Evolutionary conservation across 2,888 invertebrate species (phyloP), one percentile per base, ranked within the genome.

Genomic region (Pinctada fucata): DNA sequence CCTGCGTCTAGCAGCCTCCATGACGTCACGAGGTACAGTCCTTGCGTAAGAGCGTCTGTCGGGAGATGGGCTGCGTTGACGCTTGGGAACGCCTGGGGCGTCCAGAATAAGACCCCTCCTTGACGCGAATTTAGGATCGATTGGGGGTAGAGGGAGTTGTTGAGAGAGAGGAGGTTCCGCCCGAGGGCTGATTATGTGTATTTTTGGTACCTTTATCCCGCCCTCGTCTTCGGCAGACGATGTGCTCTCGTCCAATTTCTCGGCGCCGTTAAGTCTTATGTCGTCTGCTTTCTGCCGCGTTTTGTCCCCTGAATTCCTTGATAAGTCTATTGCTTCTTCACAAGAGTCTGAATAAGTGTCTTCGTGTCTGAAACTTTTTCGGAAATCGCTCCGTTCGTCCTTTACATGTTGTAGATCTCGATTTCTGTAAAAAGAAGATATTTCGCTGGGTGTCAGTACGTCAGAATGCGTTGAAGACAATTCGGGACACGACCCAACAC

Each of bases 21-120:
- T 86, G 49, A 90, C 87, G 79, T 90, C 88, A 65, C 88, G 81
- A 4, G 89, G 89, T 16, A 87, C 85, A 51, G 84, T 88, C 52
- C 91, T 84, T 10, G 88, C 86, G 68, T 90, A 89, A 5, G 82
- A 75, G 2, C 88, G 83, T 49, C 90, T 82, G 66, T 90, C 90
- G 3, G 90, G 90, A 63, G 89, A 89, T 0, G 89, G 90, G 76
- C 88, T 89, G 45, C 88, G 79, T n/a, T 84, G 82, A 64, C 86
- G 80, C 70, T 88, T 88, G 3, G 88, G 89, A 10, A 90, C 85
- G 51, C 84, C 83, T n/a, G 92, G 92, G 8, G 91, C 91, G 73
- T 91, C 91, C 8, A 92, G 84, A 78, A 91, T 91, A 16, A 90
- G 84, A 66, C 91, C 90, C 13, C 92, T 75, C 50, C 91, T 79